Conservation (phyloP, 2,797 vertebrate genomes). For the Setipinna tenuifilis region DNA sequence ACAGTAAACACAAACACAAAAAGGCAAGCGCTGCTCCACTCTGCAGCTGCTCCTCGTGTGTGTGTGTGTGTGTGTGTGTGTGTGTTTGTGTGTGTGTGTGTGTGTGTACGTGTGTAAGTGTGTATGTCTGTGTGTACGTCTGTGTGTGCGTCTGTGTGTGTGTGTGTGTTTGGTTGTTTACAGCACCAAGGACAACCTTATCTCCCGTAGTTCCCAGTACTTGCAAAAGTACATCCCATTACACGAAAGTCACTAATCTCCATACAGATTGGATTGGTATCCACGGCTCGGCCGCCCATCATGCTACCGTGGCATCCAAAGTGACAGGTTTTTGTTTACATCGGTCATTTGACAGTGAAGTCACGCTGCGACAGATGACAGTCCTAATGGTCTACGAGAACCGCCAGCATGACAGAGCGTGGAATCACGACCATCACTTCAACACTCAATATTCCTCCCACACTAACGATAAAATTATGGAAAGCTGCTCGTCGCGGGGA, state of each 20-base stretch:
- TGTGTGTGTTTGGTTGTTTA: not conserved
- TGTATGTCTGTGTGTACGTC: no score
- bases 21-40: not conserved
- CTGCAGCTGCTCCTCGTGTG: not conserved
- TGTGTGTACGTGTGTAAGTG: not conserved
- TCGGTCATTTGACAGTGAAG: not conserved
- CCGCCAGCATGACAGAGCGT: not conserved
- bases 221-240: not conserved
- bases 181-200: not conserved
- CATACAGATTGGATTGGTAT: conserved; percentile 15
- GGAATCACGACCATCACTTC: not conserved
- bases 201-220: not conserved
- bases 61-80: not conserved
- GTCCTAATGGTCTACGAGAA: not conserved
- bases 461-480: not conserved
- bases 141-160: no score
- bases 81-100: no score
- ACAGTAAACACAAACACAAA: not conserved
- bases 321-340: not conserved
- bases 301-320: not conserved
- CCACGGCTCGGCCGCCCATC: not conserved
- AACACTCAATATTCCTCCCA: not conserved
- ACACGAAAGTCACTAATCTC: not conserved
- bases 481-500: not conserved
- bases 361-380: not conserved